These are phyloP conservation scores for Leptoteleia sp. DNA, from an alignment of 1,140 invertebrate genomes.

Conservation along the genomic window DNA sequence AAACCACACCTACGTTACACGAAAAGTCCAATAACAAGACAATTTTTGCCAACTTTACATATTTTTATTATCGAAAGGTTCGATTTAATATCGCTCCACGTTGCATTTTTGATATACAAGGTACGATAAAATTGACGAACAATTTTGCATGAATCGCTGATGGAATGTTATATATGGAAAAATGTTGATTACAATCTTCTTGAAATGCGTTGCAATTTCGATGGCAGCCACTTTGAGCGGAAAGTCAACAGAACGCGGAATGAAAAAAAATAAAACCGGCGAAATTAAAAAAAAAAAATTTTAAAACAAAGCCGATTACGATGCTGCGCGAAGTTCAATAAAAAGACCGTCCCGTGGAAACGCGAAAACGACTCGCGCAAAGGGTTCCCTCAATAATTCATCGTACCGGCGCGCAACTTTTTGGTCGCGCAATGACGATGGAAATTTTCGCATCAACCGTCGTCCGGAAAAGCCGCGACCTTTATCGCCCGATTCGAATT, in stretches of 20 bases:
- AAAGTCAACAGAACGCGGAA: constrained; percentile 21
- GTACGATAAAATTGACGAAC: constrained; percentile 21
- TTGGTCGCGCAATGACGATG: constrained; percentile 42
- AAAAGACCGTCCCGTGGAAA: constrained; percentile 34
- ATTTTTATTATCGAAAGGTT: too few species aligned
- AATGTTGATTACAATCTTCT: constrained; percentile 41
- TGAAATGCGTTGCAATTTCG: constrained; percentile 21
- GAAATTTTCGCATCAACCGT: constrained; percentile 27
- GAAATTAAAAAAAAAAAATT: constrained; percentile 7
- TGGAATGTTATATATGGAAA: constrained; percentile 4
- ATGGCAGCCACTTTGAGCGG: constrained; percentile 21
- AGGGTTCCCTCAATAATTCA: constrained; percentile 48
- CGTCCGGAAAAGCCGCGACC: constrained; percentile 33
- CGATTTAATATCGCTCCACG: not conserved
- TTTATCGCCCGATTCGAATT: constrained; percentile 24
- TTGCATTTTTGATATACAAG: constrained; percentile 7
- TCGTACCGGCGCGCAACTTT: constrained; percentile 45
- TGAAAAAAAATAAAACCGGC: constrained; percentile 2
- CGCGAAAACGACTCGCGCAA: constrained; percentile 16
- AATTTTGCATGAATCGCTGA: constrained; percentile 14
- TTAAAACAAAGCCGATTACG: constrained; percentile 35
- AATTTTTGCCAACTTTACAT: too few species aligned
- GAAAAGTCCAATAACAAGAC: too few species aligned
- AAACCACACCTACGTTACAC: too few species aligned
- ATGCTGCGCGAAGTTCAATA: constrained; percentile 35